Conservation (phyloP, 2,888 invertebrate species). For the Trachelus iudaicus region DNA sequence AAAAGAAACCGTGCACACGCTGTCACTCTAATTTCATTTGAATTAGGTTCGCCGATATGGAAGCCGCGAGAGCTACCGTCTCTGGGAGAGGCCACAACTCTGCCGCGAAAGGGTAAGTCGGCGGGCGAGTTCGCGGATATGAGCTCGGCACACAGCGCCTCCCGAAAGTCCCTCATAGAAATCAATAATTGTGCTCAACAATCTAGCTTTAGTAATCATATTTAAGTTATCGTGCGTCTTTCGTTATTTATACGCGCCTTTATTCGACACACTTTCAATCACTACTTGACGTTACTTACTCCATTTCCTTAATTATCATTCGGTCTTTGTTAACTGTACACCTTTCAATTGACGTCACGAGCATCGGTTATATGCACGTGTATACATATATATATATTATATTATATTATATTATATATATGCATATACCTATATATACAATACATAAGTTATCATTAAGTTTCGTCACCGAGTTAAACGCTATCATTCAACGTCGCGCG, state of each 20-base stretch:
- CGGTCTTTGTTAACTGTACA: neutral
- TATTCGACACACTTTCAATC: neutral
- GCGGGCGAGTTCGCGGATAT: constrained; percentile 65
- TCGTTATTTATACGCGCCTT: neutral
- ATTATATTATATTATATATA: neutral
- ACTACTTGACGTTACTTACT: neutral
- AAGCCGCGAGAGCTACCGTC: constrained; percentile 88
- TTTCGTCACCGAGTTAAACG: constrained; percentile 16
- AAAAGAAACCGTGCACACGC: neutral
- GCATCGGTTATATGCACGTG: neutral
- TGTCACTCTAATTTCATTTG: constrained; percentile 6
- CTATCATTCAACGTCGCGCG: neutral
- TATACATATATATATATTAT: neutral
- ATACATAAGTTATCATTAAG: constrained; percentile 18
- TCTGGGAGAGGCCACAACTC: constrained; percentile 72
- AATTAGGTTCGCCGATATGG: constrained; percentile 93
- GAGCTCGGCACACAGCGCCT: constrained; percentile 69
- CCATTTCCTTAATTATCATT: neutral
- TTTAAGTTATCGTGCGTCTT: constrained; percentile 56
- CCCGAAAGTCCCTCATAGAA: constrained; percentile 71
- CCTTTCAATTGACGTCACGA: neutral
- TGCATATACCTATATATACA: constrained; percentile 5
- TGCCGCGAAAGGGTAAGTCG: constrained; percentile 72
- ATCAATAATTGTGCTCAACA: constrained; percentile 67
- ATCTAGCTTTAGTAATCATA: constrained; percentile 65